Base-by-base conservation (phyloP, 2,113 vertebrate genomes). In the Pipa parva region DNA sequence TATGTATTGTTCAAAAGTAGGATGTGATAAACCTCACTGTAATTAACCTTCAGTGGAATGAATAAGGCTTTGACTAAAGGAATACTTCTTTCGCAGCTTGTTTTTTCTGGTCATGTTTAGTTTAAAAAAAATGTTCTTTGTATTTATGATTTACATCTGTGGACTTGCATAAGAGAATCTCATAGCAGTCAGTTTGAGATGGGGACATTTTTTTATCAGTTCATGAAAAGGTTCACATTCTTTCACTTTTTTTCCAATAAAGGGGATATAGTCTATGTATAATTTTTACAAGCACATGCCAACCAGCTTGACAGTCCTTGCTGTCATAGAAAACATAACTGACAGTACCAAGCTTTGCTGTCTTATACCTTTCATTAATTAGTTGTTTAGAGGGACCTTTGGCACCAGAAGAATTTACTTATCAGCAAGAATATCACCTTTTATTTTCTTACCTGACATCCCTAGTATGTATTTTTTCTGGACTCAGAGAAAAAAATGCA, bases 301-400 rank as follows among this genome's bases (percentile, higher is more conserved):
- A 86, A 80, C 75, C 71, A 86, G 78, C 48, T 64, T 92, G 94
- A 93, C 92, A 93, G 88, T 74, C 90, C 80, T 25, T 70, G 86
- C 77, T 90, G 87, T 89, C 81, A 85, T 84, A 83, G 74, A 74
- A 77, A 81, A 79, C 63, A 88, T 97, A 93, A 97, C 36, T 83
- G 92, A 94, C 82, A 84, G 87, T 74, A 71, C 69, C 79, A 88
- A 91, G 89, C 87, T 83, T 83, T 76, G 70, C 77, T 11, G 74
- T 85, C 87, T 82, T 84, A 82, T 79, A 69, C 75, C 82, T 84
- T 78, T 81, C 63, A 27, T 86, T 95, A 95, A 97, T 95, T 92
- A 95, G 87, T 84, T 88, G 83, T 88, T 88, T 64, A 84, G 87
- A 84, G 77, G 76, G 87, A 81, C 84, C 88, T 75, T 79, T 72